Evolutionary conservation across 2,888 invertebrate species (phyloP).

Genomic region (Nomada fucata): DNA sequence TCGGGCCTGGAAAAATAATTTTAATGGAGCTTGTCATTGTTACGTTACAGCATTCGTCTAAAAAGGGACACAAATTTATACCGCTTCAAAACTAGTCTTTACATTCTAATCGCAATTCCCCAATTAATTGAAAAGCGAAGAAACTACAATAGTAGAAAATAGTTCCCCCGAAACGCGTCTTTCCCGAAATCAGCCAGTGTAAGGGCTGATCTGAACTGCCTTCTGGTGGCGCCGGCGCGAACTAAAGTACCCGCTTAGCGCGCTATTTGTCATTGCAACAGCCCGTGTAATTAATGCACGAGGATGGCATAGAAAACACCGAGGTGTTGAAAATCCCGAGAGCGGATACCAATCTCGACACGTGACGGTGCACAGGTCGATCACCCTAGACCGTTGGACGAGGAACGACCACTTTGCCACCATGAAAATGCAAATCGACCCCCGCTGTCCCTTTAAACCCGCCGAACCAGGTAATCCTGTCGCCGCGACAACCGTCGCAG

Average conservation of each 20-base stretch:
- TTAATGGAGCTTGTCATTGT: no score
- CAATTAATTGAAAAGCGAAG: no score
- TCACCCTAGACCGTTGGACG: constrained; percentile 33
- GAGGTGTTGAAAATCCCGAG: not conserved
- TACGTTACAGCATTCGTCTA: no score
- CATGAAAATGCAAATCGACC: constrained; percentile 46
- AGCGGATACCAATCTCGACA: not conserved
- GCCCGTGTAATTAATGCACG: not conserved
- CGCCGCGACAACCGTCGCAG: constrained; percentile 12
- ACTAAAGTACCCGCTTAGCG: constrained; percentile 10
- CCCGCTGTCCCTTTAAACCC: constrained; percentile 54
- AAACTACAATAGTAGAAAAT: no score
- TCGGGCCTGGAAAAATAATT: no score
- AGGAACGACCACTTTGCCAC: constrained; percentile 40
- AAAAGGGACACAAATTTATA: no score
- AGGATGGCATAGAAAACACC: not conserved
- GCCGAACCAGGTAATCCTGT: constrained; percentile 57
- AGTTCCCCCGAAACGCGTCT: no score
- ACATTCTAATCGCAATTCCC: no score
- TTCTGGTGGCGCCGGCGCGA: not conserved
- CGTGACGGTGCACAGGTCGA: constrained; percentile 23
- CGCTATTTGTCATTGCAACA: not conserved
- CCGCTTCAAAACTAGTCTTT: no score
- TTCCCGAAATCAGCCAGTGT: not conserved
- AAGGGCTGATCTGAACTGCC: not conserved